A percentile compares a stretch with the other conserved stretches of the same genome.
phyloP scores from a whole-genome alignment of 2,113 vertebrate genomes.

The Ameiurus melas region DNA sequence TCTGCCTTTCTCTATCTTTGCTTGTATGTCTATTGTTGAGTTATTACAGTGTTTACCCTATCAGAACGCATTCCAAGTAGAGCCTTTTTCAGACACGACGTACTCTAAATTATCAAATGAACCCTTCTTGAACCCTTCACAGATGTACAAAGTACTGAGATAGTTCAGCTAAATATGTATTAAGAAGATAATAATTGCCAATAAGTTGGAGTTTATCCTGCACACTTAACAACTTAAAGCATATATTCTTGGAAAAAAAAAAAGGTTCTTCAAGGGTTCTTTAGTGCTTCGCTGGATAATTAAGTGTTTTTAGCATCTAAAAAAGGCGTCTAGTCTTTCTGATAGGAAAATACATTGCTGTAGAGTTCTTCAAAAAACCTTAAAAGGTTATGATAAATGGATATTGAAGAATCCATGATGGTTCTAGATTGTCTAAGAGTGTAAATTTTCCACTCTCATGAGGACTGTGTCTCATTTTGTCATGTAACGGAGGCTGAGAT shows the following conservation, averaged over 20 bases:
- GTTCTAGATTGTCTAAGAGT: not conserved
- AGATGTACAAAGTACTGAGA: not conserved
- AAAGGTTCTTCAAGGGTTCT: not conserved
- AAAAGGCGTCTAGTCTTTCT: not conserved
- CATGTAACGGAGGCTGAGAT: too few relatives aligned
- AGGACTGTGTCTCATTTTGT: not conserved
- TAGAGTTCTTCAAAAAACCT: not conserved
- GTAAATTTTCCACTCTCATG: not conserved
- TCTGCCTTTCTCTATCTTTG: not conserved
- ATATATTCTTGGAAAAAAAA: not conserved
- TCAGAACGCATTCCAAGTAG: not conserved
- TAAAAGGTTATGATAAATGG: not conserved
- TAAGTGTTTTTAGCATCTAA: not conserved
- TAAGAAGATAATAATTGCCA: not conserved
- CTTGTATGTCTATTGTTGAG: not conserved
- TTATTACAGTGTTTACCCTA: not conserved
- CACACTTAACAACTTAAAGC: not conserved
- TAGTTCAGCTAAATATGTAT: not conserved
- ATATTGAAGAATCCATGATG: not conserved
- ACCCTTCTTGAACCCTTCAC: not conserved
- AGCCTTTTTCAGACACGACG: not conserved
- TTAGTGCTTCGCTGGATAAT: not conserved
- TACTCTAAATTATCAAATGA: not conserved
- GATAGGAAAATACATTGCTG: not conserved
- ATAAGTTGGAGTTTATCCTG: not conserved